Conservation (phyloP, 2,797 vertebrate genomes). For the Takifugu rubripes region DNA sequence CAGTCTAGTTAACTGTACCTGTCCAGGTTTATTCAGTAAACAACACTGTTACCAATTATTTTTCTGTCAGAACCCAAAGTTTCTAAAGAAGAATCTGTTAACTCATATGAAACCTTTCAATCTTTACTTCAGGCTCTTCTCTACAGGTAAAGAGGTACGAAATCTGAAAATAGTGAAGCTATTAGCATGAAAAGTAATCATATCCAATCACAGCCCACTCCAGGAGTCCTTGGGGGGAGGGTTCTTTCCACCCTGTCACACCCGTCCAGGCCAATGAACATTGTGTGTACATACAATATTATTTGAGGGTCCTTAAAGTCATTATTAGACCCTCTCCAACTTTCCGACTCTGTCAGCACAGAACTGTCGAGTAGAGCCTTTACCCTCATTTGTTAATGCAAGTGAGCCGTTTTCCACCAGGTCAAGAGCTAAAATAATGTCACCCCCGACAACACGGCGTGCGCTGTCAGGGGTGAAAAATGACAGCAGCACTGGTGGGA, state of each 20-base stretch:
- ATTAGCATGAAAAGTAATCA: too few relatives aligned
- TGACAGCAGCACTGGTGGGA: slow-evolving; percentile 26
- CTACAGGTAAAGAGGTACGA: background rate
- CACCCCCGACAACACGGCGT: slow-evolving; percentile 9
- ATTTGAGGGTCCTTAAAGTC: slow-evolving; percentile 41
- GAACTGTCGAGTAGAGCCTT: slow-evolving; percentile 32
- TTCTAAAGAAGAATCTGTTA: too few relatives aligned
- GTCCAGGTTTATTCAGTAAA: too few relatives aligned
- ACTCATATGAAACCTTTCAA: too few relatives aligned
- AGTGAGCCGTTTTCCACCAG: background rate
- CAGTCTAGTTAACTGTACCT: too few relatives aligned
- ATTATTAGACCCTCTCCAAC: slow-evolving; percentile 20
- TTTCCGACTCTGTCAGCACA: slow-evolving; percentile 9
- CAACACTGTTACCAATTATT: too few relatives aligned
- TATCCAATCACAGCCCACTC: too few relatives aligned
- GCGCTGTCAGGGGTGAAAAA: slow-evolving; percentile 26
- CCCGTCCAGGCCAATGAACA: slow-evolving; percentile 37
- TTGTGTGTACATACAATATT: slow-evolving; percentile 43
- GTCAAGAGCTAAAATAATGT: slow-evolving; percentile 17
- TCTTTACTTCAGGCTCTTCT: background rate
- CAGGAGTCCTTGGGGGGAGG: too few relatives aligned
- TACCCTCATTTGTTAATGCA: slow-evolving; percentile 14
- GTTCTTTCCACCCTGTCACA: slow-evolving; percentile 16
- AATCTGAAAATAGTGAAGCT: too few relatives aligned
- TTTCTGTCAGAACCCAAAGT: too few relatives aligned